A percentile compares a stretch with the other conserved stretches of the same genome.
Conservation (phyloP, 2,888 invertebrate species). For the Clunio marinus region DNA sequence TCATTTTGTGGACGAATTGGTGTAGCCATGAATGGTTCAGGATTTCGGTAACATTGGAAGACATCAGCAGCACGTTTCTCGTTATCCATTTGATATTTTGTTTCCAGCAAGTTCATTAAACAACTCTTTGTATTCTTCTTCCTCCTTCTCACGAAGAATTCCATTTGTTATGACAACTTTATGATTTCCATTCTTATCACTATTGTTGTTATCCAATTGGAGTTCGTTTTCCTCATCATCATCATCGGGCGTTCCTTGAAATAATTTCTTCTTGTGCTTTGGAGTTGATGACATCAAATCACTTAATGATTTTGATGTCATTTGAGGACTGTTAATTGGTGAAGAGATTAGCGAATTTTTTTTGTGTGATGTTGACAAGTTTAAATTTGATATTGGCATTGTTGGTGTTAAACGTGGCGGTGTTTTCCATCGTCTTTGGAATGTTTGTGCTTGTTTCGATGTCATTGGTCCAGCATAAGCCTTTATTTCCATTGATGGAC, state of each 20-base stretch:
- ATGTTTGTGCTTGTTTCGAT: constrained; percentile 63
- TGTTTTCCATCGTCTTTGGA: constrained; percentile 77
- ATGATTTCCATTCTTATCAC: constrained; percentile 29
- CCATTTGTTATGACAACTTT: background rate
- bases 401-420: constrained; percentile 58
- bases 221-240: constrained; percentile 3
- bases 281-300: constrained; percentile 26
- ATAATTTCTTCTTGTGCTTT: constrained; percentile 31
- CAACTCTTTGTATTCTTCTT: constrained; percentile 26
- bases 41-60: constrained; percentile 27
- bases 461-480: constrained; percentile 93
- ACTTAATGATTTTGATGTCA: constrained; percentile 17
- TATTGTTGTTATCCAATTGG: background rate
- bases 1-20: constrained; percentile 6
- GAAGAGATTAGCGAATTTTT: constrained; percentile 7
- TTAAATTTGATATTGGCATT: constrained; percentile 42
- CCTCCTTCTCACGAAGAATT: constrained; percentile 20
- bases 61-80: background rate
- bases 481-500: constrained; percentile 68
- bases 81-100: background rate
- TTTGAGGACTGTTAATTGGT: constrained; percentile 7
- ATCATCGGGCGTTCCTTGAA: background rate
- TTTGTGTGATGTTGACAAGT: constrained; percentile 28
- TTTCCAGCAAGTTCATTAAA: constrained; percentile 20
- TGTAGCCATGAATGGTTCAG: background rate